These are phyloP conservation scores for Lasioglossum lativentre DNA, from an alignment of 2,888 invertebrate species.

Conservation along the genomic window DNA sequence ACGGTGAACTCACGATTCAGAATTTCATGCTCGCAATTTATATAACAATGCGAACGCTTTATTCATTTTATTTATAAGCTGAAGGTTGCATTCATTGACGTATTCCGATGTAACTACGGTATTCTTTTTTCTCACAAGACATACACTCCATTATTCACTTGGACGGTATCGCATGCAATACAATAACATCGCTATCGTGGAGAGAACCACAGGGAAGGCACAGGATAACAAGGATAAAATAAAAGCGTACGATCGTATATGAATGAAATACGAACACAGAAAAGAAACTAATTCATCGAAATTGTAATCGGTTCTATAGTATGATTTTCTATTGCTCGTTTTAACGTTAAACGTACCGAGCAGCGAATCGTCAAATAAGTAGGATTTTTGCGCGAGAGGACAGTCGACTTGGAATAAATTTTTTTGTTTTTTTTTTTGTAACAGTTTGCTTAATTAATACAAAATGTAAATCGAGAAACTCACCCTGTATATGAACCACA, in stretches of 20 bases:
- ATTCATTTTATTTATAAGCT: not conserved
- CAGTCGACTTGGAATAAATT: not conserved
- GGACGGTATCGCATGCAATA: not conserved
- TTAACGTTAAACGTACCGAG: not conserved
- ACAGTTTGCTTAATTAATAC: not conserved
- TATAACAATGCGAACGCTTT: not conserved
- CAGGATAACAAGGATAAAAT: conserved; percentile 5
- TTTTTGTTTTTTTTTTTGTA: not conserved
- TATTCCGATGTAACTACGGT: not conserved
- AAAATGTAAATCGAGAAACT: conserved; percentile 1
- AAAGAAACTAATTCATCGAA: not conserved
- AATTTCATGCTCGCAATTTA: not conserved
- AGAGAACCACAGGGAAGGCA: not conserved
- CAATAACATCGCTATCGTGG: conserved; percentile 9
- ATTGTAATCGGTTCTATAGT: not conserved
- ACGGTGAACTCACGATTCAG: too few relatives aligned
- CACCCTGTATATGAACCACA: not conserved
- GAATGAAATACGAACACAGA: not conserved
- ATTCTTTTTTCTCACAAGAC: not conserved
- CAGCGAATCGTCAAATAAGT: not conserved
- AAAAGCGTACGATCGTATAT: not conserved
- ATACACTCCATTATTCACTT: not conserved
- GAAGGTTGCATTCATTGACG: conserved; percentile 8
- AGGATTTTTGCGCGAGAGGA: not conserved
- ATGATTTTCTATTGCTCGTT: not conserved